Base-by-base conservation (phyloP, 35 echinoderm and acorn worm species). In the Apostichopus parvimensis region DNA sequence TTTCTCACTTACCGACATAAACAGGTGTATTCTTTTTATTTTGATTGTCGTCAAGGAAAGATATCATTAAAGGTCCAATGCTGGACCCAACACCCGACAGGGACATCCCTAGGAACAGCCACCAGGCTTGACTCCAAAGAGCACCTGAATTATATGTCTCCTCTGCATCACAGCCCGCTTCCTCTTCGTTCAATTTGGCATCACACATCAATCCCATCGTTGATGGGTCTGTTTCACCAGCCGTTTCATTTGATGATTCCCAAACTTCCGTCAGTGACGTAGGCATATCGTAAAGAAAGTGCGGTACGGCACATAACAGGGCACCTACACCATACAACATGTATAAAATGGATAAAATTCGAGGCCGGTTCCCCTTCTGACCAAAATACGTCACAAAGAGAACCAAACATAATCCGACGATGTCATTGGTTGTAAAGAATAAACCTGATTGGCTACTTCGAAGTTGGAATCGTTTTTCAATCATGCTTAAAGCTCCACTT, bases 391-490 rank as follows among this genome's bases (percentile, higher is more conserved):
- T 87, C 20, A 93, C 22, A 34, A 93, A 86, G 20, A 93, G 18
- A 10, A 93, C 81, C 11, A 65, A 87, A 28, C 77, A 77, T 9
- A 93, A n/a, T 4, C 79, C 79, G 10, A 83, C 92, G 12, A 93
- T 52, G 52, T 93, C 92, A 34, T 93, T 93, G 7, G 87, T 13
- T 6, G 81, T 93, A 13, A 93, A 93, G 25, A 93, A 66, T 12
- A 85, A 34, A 17, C 92, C 83, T n/a, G 92, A 93, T 64, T 85
- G 57, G 8, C 81, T 73, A 86, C 92, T 93, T 59, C 21, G 66
- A 57, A 93, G 56, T 77, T 93, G 92, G 52, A 85, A 93, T 2
- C 92, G 92, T 93, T 86, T 84, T 77, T 93, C 92, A 56, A 93
- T 86, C 45, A 62, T 87, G 5, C 62, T 73, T 15, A 93, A 53